A percentile compares a stretch with the other conserved stretches of the same genome.
Conservation (phyloP, 2,797 vertebrate species). For the Sebastes minor region DNA sequence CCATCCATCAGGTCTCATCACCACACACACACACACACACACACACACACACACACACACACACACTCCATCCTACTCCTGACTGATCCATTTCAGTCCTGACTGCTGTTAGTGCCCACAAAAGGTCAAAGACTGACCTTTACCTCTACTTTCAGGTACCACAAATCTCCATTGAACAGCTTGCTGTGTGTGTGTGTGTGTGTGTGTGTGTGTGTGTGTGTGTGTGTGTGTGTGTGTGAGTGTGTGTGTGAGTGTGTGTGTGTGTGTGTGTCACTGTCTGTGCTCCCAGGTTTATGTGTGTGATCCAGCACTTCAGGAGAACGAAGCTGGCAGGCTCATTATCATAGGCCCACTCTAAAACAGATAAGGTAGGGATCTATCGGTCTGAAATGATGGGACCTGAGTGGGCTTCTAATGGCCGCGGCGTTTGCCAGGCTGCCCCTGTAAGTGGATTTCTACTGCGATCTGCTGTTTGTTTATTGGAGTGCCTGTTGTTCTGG, state of each 20-base stretch:
- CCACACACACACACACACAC: background rate
- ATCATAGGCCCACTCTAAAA: conserved; percentile 59
- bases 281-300: conserved; percentile 21
- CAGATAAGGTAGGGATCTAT: conserved; percentile 71
- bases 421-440: conserved; percentile 62
- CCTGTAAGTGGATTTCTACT: conserved; percentile 81
- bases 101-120: conserved; percentile 54
- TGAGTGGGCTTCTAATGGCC: conserved; percentile 73
- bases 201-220: conserved; percentile 13
- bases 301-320: conserved; percentile 56
- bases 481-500: conserved; percentile 83
- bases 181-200: conserved; percentile 14
- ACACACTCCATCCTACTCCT: conserved; percentile 4
- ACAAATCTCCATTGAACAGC: conserved; percentile 67
- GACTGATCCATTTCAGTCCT: conserved; percentile 67
- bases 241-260: conserved; percentile 3
- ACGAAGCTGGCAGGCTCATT: conserved; percentile 67
- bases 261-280: background rate
- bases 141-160: conserved; percentile 60
- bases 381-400: conserved; percentile 69
- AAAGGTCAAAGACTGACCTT: conserved; percentile 79
- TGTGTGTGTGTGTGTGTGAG: conserved; percentile 12
- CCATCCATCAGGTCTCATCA: conserved; percentile 18
- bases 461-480: conserved; percentile 83
- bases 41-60: background rate